phyloP scores from a whole-genome alignment of 2,113 vertebrate species.

The Dipodomys ordii region DNA sequence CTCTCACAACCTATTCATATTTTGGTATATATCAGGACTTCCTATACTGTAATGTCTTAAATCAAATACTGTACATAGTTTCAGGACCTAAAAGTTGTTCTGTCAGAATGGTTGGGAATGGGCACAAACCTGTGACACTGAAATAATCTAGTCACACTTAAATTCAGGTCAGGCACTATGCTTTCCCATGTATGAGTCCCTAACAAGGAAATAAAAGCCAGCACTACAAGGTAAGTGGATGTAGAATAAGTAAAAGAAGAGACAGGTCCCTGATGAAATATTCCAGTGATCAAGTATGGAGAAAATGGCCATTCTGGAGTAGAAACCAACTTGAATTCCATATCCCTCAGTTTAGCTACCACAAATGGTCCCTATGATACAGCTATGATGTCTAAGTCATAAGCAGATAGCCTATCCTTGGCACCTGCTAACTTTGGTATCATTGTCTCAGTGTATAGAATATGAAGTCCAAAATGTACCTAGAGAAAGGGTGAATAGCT shows the following conservation, averaged over 20 bases:
- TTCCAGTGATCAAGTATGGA: background rate
- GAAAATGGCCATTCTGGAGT: background rate
- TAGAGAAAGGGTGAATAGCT: background rate
- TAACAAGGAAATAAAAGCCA: background rate
- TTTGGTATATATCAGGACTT: conserved; percentile 50
- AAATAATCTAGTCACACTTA: conserved; percentile 54
- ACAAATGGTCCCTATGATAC: background rate
- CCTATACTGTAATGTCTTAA: conserved; percentile 45
- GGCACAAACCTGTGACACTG: conserved; percentile 33
- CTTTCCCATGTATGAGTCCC: background rate
- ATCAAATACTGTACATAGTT: conserved; percentile 61
- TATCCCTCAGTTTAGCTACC: background rate
- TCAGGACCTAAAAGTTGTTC: conserved; percentile 68
- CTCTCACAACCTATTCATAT: conserved; percentile 58
- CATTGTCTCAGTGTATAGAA: background rate
- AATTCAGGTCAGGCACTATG: background rate
- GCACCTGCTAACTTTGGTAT: background rate
- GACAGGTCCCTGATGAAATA: background rate
- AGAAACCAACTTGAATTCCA: background rate
- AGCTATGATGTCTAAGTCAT: background rate
- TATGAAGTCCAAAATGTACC: background rate
- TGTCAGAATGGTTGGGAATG: conserved; percentile 60
- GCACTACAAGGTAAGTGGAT: background rate
- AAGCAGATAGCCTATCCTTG: background rate
- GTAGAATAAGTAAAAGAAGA: conserved; percentile 37